A percentile compares a stretch with the other conserved stretches of the same genome.
These are phyloP conservation scores for Chrysemys picta DNA, from an alignment of 2,113 vertebrate species.

Conservation along the genomic window DNA sequence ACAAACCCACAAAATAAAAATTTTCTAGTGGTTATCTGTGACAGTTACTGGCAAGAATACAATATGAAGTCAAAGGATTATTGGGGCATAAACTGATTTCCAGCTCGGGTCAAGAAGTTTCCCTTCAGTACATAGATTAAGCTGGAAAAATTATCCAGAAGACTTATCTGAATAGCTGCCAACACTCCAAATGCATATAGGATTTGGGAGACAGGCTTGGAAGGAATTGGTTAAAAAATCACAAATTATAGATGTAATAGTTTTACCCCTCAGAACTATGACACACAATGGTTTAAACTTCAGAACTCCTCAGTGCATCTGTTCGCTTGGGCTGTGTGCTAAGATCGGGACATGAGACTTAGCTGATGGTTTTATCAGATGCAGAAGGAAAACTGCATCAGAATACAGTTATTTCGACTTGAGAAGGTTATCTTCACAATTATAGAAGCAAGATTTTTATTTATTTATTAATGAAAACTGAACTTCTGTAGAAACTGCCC, in stretches of 20 bases:
- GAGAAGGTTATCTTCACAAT: background rate
- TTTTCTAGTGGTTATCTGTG: no score
- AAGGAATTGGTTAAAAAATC: background rate
- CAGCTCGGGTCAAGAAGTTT: background rate
- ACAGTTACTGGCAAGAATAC: no score
- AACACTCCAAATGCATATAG: background rate
- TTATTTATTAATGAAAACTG: background rate
- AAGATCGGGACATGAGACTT: background rate
- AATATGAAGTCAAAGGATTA: no score
- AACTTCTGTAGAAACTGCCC: no score
- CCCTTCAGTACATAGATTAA: background rate
- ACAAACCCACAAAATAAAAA: no score
- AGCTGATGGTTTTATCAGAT: background rate
- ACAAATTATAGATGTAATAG: background rate
- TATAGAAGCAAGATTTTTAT: background rate
- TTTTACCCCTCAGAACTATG: background rate
- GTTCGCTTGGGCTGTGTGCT: background rate
- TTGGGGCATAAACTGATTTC: background rate
- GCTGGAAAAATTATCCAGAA: background rate
- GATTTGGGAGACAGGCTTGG: background rate
- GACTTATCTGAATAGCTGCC: background rate
- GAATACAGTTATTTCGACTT: background rate
- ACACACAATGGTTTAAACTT: background rate
- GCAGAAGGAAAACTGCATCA: background rate
- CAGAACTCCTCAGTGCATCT: background rate